Percentiles rank a stretch among this genome's conserved stretches.
Evolutionary conservation across 2,113 vertebrate genomes (phyloP).

Genomic region (Takifugu bimaculatus): DNA sequence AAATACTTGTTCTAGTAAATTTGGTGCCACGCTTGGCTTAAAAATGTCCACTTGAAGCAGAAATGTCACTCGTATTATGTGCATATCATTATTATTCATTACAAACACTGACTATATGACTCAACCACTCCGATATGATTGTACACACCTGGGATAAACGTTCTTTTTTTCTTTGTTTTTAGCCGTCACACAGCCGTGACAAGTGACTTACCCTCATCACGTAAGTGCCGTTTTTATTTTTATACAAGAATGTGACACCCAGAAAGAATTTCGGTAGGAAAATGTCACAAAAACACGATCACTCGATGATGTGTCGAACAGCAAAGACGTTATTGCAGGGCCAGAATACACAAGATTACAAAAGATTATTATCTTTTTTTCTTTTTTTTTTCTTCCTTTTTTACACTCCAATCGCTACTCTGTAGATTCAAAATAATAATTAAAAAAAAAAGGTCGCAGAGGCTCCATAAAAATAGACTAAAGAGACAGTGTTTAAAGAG

Average conservation of each 20-base stretch:
- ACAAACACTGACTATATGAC: constrained; percentile 58
- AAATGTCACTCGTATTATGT: constrained; percentile 45
- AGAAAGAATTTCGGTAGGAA: constrained; percentile 41
- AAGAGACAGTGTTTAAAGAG: constrained; percentile 55
- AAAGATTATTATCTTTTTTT: constrained; percentile 29
- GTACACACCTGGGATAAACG: constrained; percentile 35
- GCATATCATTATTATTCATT: constrained; percentile 53
- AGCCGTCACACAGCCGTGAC: constrained; percentile 38
- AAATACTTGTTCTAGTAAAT: constrained; percentile 72
- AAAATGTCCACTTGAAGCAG: constrained; percentile 49
- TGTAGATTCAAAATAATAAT: constrained; percentile 58
- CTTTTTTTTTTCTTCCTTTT: constrained; percentile 16
- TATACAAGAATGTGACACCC: constrained; percentile 22
- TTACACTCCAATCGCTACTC: constrained; percentile 37
- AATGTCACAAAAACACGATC: constrained; percentile 48
- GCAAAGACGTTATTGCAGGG: constrained; percentile 55
- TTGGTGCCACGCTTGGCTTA: constrained; percentile 53
- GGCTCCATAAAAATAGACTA: constrained; percentile 68
- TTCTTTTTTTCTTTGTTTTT: constrained; percentile 29
- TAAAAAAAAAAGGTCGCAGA: constrained; percentile 23
- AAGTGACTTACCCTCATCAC: constrained; percentile 42
- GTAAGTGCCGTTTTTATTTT: constrained; percentile 12
- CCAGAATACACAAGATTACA: constrained; percentile 53
- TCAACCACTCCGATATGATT: constrained; percentile 44
- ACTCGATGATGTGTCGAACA: constrained; percentile 55